Evolutionary conservation across 1,140 invertebrate species (phyloP).

Genomic region (Frieseomelitta varia): DNA sequence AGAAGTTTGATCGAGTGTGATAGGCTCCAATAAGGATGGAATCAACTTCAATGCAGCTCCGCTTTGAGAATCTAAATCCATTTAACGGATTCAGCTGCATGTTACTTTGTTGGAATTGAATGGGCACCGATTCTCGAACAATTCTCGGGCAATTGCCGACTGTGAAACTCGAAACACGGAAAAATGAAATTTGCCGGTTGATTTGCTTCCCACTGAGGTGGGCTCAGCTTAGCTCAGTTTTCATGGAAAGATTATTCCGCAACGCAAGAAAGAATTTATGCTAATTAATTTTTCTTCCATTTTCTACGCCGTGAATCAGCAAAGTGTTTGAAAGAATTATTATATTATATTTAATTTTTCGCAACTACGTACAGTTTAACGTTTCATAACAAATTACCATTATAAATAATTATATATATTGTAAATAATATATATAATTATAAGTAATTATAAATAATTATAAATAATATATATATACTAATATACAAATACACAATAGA

Average conservation of each 20-base stretch:
- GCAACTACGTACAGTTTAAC: neutral
- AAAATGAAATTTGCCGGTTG: neutral
- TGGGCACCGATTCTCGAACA: neutral
- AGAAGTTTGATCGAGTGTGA: conserved; percentile 17
- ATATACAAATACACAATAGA: no score
- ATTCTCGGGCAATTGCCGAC: neutral
- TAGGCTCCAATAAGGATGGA: conserved; percentile 9
- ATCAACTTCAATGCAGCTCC: conserved; percentile 13
- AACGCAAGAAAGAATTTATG: no score
- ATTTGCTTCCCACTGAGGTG: no score
- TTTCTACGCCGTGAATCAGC: neutral
- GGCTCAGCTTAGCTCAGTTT: no score
- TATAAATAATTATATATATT: no score
- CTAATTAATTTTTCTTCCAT: neutral
- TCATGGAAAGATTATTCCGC: no score
- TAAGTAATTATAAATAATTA: no score
- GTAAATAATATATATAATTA: no score
- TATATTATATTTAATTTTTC: neutral
- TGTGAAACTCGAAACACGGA: neutral
- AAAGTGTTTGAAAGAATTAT: neutral
- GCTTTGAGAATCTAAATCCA: neutral
- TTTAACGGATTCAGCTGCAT: neutral
- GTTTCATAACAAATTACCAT: neutral
- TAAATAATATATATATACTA: no score
- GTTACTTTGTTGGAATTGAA: neutral